These are phyloP conservation scores for Caranx ignobilis DNA, from an alignment of 2,113 vertebrate genomes.

Conservation along the genomic window DNA sequence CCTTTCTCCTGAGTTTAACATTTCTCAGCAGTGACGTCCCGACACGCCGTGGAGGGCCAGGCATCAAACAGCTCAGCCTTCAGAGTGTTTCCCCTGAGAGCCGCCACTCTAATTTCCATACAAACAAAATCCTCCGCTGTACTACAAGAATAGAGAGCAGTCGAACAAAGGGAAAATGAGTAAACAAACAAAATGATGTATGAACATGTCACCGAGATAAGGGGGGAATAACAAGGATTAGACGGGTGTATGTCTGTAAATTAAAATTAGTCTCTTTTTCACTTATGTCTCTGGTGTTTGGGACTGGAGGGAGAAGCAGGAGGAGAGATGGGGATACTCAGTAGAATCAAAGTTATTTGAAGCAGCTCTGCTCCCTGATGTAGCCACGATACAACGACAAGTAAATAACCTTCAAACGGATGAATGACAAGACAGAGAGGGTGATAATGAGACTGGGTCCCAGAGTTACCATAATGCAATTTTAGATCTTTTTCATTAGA, in stretches of 20 bases:
- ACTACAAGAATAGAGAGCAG: conserved; percentile 79
- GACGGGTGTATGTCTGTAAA: conserved; percentile 73
- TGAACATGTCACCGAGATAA: conserved; percentile 60
- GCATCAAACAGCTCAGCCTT: conserved; percentile 70
- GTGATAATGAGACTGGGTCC: background rate
- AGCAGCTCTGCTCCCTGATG: conserved; percentile 49
- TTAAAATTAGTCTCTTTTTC: conserved; percentile 55
- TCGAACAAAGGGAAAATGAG: conserved; percentile 79
- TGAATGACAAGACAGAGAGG: conserved; percentile 25
- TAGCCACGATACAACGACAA: conserved; percentile 30
- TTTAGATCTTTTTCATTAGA: too few relatives aligned
- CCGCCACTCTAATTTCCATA: conserved; percentile 74
- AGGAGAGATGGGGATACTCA: background rate
- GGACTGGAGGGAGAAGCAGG: conserved; percentile 37
- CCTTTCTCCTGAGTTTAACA: background rate
- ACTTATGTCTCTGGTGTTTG: conserved; percentile 56
- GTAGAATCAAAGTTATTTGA: conserved; percentile 55
- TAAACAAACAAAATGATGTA: conserved; percentile 83
- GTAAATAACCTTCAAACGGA: conserved; percentile 38
- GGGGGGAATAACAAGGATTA: conserved; percentile 26
- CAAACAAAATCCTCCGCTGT: conserved; percentile 74
- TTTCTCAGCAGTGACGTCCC: background rate
- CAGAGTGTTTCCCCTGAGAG: conserved; percentile 38
- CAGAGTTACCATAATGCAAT: too few relatives aligned
- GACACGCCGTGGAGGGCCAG: conserved; percentile 24